A percentile compares a stretch with the other conserved stretches of the same genome.
phyloP scores from a whole-genome alignment of 2,888 invertebrate species.

The Shargacucullia verbasci region DNA sequence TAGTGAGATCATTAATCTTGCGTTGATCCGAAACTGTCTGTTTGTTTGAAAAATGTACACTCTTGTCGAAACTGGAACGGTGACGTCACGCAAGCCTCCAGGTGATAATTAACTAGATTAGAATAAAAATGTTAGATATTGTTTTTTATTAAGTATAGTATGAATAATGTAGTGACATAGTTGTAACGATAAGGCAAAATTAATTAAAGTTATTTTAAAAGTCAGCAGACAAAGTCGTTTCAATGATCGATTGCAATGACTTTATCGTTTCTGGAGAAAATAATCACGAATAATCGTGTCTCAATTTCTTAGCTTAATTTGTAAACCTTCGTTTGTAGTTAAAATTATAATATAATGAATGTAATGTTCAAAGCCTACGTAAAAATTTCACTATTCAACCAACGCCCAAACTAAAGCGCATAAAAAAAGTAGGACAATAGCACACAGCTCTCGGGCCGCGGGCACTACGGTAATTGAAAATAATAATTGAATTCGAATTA shows the following conservation, averaged over 20 bases:
- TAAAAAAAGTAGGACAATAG: conserved; percentile 78
- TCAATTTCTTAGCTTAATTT: conserved; percentile 14
- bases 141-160: conserved; percentile 48
- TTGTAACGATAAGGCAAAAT: conserved; percentile 37
- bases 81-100: conserved; percentile 65
- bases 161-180: conserved; percentile 48
- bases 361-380: conserved; percentile 58
- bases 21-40: conserved; percentile 77
- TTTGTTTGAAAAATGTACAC: conserved; percentile 75
- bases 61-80: conserved; percentile 65
- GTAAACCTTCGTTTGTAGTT: conserved; percentile 28
- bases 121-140: conserved; percentile 49
- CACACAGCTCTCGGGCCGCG: conserved; percentile 64
- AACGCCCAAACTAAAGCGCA: conserved; percentile 58
- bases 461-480: conserved; percentile 83
- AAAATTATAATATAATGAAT: conserved; percentile 45
- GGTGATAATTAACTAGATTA: conserved; percentile 62
- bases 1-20: conserved; percentile 79
- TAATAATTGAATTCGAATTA: conserved; percentile 86
- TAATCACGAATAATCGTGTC: conserved; percentile 18
- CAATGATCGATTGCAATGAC: conserved; percentile 42
- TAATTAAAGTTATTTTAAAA: conserved; percentile 42
- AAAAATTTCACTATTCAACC: conserved; percentile 58
- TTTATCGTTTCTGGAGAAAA: conserved; percentile 34
- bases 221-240: conserved; percentile 31